Base-by-base conservation (phyloP, 2,113 vertebrate species). In the Triplophysa tibetana region DNA sequence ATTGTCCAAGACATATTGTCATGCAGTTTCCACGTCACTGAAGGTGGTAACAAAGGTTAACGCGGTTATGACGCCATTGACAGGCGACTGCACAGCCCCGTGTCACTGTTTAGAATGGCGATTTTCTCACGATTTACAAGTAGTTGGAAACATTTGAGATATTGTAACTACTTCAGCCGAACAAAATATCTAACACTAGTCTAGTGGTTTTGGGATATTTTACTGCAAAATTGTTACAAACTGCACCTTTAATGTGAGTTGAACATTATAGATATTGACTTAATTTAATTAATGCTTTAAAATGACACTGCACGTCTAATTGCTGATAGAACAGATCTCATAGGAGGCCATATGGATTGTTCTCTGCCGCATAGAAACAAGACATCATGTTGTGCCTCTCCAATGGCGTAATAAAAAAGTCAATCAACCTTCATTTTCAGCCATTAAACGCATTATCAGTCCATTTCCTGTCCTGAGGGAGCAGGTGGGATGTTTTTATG, bases 341-440 rank as follows among this genome's bases (percentile, higher is more conserved):
- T 8, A 52, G 10, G 17, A 54, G 8, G 16, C 54, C 33, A 24
- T 43, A 41, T 41, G 60, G 54, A 73, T 60, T 11, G 1, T 33
- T 11, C 12, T 56, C 3, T 58, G 8, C 3, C 1, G 70, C 54
- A 73, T 23, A 60, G 50, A 23, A 60, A 38, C 8, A 10, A 21
- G 19, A 58, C 50, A 16, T 45, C 26, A 54, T 56, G 50, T 16
- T 38, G 26, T 38, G 52, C 19, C 48, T 72, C 69, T 72, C 33
- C 12, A 0, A 8, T 16, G 23, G 29, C 21, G 62, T 14, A 74
- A 67, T 38, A 41, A 16, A 19, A 33, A 2, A 70, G 61, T 17
- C 38, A 72, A 73, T 50, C 50, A 50, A 26, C 54, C 52, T 26
- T 26, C 43, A 75, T 54, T 70, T 70, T 58, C 48, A 83, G 14